These are phyloP conservation scores for Bradypodion ventrale DNA, from an alignment of 2,797 vertebrate genomes.

Conservation along the genomic window DNA sequence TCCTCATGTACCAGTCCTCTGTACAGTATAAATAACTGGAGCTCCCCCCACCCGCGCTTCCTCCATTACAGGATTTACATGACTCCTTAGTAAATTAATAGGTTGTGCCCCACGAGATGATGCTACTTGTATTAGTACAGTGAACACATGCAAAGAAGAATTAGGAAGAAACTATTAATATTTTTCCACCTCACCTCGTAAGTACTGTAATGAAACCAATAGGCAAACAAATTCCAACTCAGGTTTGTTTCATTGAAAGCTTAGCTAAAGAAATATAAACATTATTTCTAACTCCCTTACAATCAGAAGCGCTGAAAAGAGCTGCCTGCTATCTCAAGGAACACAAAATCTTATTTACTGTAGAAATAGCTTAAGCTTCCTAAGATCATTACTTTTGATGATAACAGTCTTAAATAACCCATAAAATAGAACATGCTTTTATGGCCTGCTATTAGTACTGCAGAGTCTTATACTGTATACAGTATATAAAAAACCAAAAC, in stretches of 20 bases:
- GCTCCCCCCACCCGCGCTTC: neutral
- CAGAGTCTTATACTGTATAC: neutral
- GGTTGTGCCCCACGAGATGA: neutral
- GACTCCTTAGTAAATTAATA: neutral
- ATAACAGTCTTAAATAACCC: neutral
- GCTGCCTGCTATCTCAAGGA: neutral
- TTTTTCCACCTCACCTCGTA: neutral
- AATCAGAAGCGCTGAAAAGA: neutral
- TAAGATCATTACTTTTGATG: neutral
- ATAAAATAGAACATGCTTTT: neutral
- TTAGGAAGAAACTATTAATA: neutral
- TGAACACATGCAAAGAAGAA: neutral
- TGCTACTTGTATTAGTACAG: neutral
- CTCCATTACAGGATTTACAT: neutral
- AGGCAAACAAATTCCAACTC: neutral
- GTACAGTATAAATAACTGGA: neutral
- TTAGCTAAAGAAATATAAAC: neutral
- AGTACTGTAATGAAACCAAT: neutral
- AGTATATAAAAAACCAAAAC: slow-evolving; percentile 10
- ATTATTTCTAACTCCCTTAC: neutral
- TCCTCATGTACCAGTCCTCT: neutral
- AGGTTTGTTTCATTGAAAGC: neutral
- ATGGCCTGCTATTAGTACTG: neutral
- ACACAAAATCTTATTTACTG: slow-evolving; percentile 13
- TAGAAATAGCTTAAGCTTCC: neutral